Evolutionary conservation across 2,888 invertebrate species (phyloP), one percentile per base, ranked within the genome.

Genomic region (Dynastes tityus): DNA sequence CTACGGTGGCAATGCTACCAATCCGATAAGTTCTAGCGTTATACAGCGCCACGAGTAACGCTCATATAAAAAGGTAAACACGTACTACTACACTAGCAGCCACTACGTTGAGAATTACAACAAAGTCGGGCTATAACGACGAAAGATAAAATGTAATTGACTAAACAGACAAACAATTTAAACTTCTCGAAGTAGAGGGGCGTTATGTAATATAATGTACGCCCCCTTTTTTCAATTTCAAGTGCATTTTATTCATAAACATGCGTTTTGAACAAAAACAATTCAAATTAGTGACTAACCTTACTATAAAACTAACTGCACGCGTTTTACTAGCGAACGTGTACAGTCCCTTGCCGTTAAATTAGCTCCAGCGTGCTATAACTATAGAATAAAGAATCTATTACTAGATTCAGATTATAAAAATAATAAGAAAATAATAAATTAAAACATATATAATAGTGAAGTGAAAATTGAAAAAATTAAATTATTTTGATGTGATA

Each of bases 181-280:
- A 68, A 49, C 49, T 68, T 27, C 45, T 49, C 49, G 29, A 49
- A 68, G 68, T 49, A 68, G 68, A 49, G 71, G 77, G 77, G 77
- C 68, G 77, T 77, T 77, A 77, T 51, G 63, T 77, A 77, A 77
- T 71, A 68, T 22, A 27, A 37, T 32, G 58, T 55, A 67, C 77
- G 77, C 58, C 68, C 68, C 58, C 71, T 77, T 77, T 76, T 65
- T 70, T 70, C 27, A 70, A 51, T 13, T 51, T 70, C 11, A 51
- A 51, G 70, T 70, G 51, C 70, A 22, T 49, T 70, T 29, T 51
- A 40, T 8, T 65, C 32, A 40, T 1, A 40, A 16, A 9, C 11
- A n/a, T 40, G 65, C 40, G 40, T 22, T 29, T 61, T 27, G 9
- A 61, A 61, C 27, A 13, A 61, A 61, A 61, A 22, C 11, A 61